Evolutionary conservation across 2,113 vertebrate genomes (phyloP).

Genomic region (Cettia cetti): DNA sequence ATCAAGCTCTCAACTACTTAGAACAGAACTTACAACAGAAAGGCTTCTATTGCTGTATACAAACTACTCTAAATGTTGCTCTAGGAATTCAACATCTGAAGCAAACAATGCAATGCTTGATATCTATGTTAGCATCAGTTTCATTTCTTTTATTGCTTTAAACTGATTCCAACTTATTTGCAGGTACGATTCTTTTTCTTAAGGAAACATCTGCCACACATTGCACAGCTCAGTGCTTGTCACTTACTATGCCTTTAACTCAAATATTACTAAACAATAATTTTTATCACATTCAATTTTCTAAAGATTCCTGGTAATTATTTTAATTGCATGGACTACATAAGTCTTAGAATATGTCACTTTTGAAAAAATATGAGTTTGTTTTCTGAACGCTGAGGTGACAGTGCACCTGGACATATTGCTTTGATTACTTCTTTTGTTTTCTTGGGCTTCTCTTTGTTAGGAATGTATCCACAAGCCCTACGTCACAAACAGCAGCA

Average conservation of each 20-base stretch:
- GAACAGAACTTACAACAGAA: not conserved
- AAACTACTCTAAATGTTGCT: not conserved
- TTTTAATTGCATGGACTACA: not conserved
- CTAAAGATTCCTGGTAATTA: slow-evolving; percentile 13
- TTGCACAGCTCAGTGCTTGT: not conserved
- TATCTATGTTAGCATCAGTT: not conserved
- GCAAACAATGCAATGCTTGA: not conserved
- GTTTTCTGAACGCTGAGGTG: not conserved
- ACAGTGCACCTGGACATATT: not conserved
- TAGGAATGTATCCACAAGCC: not conserved
- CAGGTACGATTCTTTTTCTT: not conserved
- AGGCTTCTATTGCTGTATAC: not conserved
- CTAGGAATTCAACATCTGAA: not conserved
- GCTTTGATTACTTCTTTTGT: slow-evolving; percentile 1
- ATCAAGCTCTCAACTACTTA: not conserved
- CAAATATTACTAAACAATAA: not conserved
- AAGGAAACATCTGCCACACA: not conserved
- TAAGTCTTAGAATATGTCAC: not conserved
- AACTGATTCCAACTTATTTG: not conserved
- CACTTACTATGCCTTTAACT: not conserved
- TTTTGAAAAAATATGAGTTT: not conserved
- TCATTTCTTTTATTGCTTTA: not conserved
- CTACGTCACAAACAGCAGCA: not conserved
- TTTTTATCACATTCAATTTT: not conserved
- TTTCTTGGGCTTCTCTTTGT: not conserved